Evolutionary conservation across 2,797 vertebrate genomes (phyloP).

Genomic region (Chiroxiphia lanceolata): DNA sequence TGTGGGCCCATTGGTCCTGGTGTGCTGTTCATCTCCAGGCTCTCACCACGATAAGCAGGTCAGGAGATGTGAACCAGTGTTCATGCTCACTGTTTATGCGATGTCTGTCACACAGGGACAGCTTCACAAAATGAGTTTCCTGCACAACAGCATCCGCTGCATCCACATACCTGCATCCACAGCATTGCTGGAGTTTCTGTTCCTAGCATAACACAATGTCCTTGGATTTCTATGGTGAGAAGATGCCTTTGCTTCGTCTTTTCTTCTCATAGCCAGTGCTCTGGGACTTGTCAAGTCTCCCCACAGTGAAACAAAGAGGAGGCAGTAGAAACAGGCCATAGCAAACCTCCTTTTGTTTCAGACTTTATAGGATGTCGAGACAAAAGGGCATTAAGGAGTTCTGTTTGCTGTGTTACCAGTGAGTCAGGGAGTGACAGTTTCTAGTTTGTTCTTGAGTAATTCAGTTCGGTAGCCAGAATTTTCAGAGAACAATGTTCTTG

Average conservation of each 20-base stretch:
- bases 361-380: neutral
- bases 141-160: neutral
- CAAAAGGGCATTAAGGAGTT: neutral
- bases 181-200: neutral
- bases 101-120: neutral
- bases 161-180: neutral
- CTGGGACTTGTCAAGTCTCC: neutral
- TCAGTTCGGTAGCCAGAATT: neutral
- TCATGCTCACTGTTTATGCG: neutral
- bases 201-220: neutral
- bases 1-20: neutral
- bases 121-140: neutral
- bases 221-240: neutral
- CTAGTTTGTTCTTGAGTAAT: neutral
- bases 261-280: accelerated
- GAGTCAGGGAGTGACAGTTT: neutral
- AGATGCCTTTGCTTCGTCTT: neutral
- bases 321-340: neutral
- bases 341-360: neutral
- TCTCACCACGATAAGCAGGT: neutral
- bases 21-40: neutral
- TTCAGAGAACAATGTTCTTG: neutral
- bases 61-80: neutral
- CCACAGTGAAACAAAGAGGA: neutral
- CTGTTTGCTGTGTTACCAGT: neutral